A percentile compares a stretch with the other conserved stretches of the same genome.
Conservation (phyloP, 1,140 invertebrate species). For the Brachionus rotundiformis region DNA sequence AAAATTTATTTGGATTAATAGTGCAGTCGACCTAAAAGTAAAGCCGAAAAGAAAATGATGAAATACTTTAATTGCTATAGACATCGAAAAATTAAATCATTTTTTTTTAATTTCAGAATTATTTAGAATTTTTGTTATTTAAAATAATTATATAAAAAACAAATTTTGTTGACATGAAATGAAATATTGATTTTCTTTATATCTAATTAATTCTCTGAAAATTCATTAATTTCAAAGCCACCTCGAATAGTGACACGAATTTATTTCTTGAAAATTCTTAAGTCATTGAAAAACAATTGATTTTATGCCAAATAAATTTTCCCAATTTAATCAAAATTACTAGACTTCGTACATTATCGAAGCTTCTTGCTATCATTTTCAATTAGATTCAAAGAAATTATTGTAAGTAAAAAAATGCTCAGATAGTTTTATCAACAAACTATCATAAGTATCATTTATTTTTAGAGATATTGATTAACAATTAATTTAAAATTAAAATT, state of each 20-base stretch:
- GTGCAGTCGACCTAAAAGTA: too few species aligned
- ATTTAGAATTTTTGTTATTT: not conserved
- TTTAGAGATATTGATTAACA: not conserved
- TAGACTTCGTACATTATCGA: too few species aligned
- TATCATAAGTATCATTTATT: not conserved
- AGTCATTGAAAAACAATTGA: not conserved
- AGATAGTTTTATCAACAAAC: not conserved
- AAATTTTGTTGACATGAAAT: not conserved
- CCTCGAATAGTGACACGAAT: not conserved
- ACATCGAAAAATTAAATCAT: too few species aligned
- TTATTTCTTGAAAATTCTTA: too few species aligned
- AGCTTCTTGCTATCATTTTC: not conserved
- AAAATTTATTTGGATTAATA: too few species aligned
- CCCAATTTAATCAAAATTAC: too few species aligned
- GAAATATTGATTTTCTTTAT: not conserved
- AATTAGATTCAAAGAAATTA: not conserved
- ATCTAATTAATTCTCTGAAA: not conserved
- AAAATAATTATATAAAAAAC: too few species aligned
- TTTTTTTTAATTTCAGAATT: too few species aligned
- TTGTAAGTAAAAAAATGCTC: not conserved
- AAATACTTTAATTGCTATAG: too few species aligned
- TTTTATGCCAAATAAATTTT: not conserved
- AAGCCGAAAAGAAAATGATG: too few species aligned
- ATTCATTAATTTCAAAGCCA: not conserved
- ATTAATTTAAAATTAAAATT: not conserved